Percentiles rank a stretch among this genome's conserved stretches.
These are phyloP conservation scores for Jordanella pulchra DNA, from an alignment of 2,797 vertebrate genomes.

Conservation along the genomic window DNA sequence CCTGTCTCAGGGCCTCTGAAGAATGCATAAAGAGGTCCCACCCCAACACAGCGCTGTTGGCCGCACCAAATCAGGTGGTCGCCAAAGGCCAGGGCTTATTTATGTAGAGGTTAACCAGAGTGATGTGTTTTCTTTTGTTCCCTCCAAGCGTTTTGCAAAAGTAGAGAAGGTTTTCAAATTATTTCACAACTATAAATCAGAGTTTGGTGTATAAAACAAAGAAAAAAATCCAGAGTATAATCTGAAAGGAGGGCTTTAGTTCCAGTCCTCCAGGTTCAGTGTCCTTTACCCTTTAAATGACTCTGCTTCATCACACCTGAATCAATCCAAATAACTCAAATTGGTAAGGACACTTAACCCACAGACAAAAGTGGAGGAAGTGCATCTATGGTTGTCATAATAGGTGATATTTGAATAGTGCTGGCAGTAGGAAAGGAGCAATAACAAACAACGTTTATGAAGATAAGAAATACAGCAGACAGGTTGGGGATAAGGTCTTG, in stretches of 20 bases:
- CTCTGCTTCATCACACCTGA: too few species aligned
- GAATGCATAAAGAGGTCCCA: conserved; percentile 49
- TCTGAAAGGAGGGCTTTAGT: neutral
- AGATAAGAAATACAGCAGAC: neutral
- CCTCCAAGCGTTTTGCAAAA: neutral
- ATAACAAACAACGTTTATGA: neutral
- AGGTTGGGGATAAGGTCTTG: neutral
- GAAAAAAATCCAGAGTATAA: neutral
- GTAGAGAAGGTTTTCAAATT: neutral
- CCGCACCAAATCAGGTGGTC: conserved; percentile 20
- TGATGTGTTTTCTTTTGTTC: neutral
- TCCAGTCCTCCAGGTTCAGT: too few species aligned
- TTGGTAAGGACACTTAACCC: too few species aligned
- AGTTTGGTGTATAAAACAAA: neutral
- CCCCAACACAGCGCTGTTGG: conserved; percentile 25
- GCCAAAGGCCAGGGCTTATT: conserved; percentile 19
- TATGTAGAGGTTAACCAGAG: conserved; percentile 6
- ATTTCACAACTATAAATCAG: neutral
- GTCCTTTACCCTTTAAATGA: too few species aligned
- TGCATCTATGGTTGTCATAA: too few species aligned
- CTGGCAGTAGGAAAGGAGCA: too few species aligned
- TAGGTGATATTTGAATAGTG: too few species aligned
- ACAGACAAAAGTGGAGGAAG: too few species aligned
- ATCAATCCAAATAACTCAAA: too few species aligned
- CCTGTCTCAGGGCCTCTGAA: conserved; percentile 53